These are phyloP conservation scores for Agraylea sexmaculata DNA, from an alignment of 1,140 invertebrate genomes.

Conservation along the genomic window DNA sequence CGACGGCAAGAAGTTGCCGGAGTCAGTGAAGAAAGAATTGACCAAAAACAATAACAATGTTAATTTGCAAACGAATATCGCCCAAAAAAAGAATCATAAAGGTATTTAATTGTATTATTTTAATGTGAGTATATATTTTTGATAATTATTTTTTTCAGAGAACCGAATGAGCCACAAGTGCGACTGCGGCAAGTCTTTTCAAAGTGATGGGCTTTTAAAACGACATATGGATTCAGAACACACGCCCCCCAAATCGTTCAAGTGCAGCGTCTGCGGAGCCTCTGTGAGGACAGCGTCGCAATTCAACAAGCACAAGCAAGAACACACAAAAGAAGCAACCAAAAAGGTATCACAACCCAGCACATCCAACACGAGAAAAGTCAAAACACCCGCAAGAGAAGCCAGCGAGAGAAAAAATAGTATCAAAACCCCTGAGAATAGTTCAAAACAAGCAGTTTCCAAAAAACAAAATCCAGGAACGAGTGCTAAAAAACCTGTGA, in stretches of 20 bases:
- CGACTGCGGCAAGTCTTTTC: slow-evolving; percentile 36
- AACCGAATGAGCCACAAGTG: slow-evolving; percentile 25
- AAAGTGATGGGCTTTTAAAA: slow-evolving; percentile 30
- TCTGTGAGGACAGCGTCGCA: slow-evolving; percentile 15
- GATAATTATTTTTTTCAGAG: not conserved
- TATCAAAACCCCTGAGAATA: not conserved
- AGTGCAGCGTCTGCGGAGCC: slow-evolving; percentile 13
- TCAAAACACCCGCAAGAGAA: not conserved
- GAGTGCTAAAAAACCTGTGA: slow-evolving; percentile 4
- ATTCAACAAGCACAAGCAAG: slow-evolving; percentile 15
- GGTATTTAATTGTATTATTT: slow-evolving; percentile 5
- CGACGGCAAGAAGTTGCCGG: slow-evolving; percentile 9
- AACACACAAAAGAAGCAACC: slow-evolving; percentile 4
- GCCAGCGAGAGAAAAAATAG: not conserved
- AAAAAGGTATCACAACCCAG: too few species aligned
- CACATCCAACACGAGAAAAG: slow-evolving; percentile 1
- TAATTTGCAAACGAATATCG: slow-evolving; percentile 9
- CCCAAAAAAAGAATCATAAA: slow-evolving; percentile 17
- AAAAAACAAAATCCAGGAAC: not conserved
- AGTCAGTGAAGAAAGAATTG: not conserved
- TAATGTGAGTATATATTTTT: not conserved
- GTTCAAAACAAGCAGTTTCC: not conserved
- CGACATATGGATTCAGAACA: slow-evolving; percentile 33
- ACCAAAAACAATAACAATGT: slow-evolving; percentile 5
- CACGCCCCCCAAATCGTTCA: slow-evolving; percentile 29